Percentiles rank a stretch among this genome's conserved stretches.
These are phyloP conservation scores for Gallinago jamesoni DNA, from an alignment of 2,113 vertebrate species.

Conservation along the genomic window DNA sequence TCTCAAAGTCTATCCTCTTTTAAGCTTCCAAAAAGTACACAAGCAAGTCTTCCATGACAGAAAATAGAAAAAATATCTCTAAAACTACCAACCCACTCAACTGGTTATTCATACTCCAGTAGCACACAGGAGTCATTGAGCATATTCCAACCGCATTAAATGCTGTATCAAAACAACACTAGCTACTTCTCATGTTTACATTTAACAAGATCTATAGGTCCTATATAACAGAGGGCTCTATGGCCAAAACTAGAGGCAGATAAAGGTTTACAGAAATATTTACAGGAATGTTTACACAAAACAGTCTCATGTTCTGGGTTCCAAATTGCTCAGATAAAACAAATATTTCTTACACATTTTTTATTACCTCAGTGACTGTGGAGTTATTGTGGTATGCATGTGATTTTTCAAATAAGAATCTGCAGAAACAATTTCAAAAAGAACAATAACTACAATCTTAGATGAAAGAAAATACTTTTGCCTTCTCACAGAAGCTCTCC, in stretches of 20 bases:
- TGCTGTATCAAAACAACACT: background rate
- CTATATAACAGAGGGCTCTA: background rate
- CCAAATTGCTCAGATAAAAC: background rate
- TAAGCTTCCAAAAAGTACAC: background rate
- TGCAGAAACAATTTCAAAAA: background rate
- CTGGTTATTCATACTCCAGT: background rate
- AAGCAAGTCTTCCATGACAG: background rate
- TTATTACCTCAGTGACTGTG: background rate
- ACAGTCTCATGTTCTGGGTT: background rate
- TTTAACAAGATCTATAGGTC: background rate
- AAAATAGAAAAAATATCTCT: background rate
- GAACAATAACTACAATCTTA: background rate
- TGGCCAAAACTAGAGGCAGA: background rate
- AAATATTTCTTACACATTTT: background rate
- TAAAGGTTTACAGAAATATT: background rate
- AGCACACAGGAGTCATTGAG: background rate
- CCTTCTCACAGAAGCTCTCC: background rate
- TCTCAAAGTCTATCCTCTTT: background rate
- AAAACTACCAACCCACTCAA: background rate
- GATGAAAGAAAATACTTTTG: background rate
- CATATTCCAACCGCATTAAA: background rate
- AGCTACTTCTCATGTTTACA: background rate
- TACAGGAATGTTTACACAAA: background rate
- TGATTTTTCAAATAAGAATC: background rate
- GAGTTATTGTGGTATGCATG: background rate